These are phyloP conservation scores for Micromys minutus DNA, from an alignment of 2,113 vertebrate genomes.

Conservation along the genomic window DNA sequence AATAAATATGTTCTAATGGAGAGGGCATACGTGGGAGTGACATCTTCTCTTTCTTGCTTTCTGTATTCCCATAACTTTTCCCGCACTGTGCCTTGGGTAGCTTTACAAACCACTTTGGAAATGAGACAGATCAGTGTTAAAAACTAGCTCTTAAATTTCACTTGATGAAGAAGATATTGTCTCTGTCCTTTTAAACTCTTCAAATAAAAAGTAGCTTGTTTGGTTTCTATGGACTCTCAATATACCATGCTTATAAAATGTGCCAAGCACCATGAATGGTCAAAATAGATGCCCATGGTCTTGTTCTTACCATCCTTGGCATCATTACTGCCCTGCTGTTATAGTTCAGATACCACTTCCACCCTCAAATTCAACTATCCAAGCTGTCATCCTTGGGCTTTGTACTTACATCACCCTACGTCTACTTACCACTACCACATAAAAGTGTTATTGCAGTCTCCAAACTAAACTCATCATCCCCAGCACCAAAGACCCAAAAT, in stretches of 20 bases:
- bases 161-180: slow-evolving; percentile 14
- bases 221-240: neutral
- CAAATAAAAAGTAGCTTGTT: neutral
- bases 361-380: neutral
- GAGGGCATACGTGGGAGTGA: neutral
- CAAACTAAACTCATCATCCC: neutral
- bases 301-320: neutral
- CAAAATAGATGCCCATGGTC: neutral
- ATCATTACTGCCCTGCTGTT: neutral
- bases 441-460: neutral
- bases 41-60: neutral
- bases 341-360: neutral
- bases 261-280: neutral
- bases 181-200: slow-evolving; percentile 8
- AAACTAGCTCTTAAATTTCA: neutral
- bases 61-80: neutral
- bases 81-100: neutral
- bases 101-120: slow-evolving; percentile 42
- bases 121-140: neutral
- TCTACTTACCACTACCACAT: neutral
- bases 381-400: neutral
- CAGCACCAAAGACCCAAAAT: neutral
- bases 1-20: slow-evolving; percentile 3
- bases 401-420: neutral
- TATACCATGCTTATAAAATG: neutral